Evolutionary conservation across 1,140 invertebrate genomes (phyloP), one percentile per base, ranked within the genome.

Genomic region (Leptopilina clavipes): DNA sequence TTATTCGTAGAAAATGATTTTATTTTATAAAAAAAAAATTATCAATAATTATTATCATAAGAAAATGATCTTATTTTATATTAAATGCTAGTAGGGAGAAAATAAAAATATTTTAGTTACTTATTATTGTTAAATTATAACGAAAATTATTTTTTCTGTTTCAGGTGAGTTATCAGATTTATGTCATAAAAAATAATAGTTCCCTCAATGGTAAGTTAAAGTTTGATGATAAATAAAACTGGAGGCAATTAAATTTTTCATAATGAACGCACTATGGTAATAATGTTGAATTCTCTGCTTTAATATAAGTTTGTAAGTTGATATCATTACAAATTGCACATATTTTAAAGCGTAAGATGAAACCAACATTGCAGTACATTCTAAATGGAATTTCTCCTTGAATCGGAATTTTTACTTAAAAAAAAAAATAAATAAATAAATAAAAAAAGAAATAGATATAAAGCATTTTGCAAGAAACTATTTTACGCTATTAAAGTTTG

Each of bases 341-440:
- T 14, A 48, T 48, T 48, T 48, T n/a, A 48, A 48, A 48, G 12
- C 12, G 45, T 48, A 31, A 31, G 25, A 31, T 31, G 25, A 31
- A 31, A 31, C 25, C 25, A 31, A 31, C 25, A 31, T 31, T 31
- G 25, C 25, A 31, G 25, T 31, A 31, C 25, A 31, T 31, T 31
- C 56, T 65, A 65, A 31, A 65, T 65, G 31, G 25, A 65, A 31
- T 31, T 65, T 25, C 56, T 65, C 11, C 22, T 65, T 31, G 11
- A 31, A n/a, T 37, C 7, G 25, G 3, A 22, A 25, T 31, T 31
- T 31, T 59, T 10, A 25, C 10, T 19, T 59, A 10, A 12, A 19
- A 59, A 59, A 59, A 56, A 59, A 59, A 59, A 56, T n/a, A n/a
- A n/a, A n/a, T n/a, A n/a, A n/a, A n/a, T n/a, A n/a, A n/a, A n/a